Conservation (phyloP, 2,888 invertebrate species). For the Chalcosyrphus nemorum region DNA sequence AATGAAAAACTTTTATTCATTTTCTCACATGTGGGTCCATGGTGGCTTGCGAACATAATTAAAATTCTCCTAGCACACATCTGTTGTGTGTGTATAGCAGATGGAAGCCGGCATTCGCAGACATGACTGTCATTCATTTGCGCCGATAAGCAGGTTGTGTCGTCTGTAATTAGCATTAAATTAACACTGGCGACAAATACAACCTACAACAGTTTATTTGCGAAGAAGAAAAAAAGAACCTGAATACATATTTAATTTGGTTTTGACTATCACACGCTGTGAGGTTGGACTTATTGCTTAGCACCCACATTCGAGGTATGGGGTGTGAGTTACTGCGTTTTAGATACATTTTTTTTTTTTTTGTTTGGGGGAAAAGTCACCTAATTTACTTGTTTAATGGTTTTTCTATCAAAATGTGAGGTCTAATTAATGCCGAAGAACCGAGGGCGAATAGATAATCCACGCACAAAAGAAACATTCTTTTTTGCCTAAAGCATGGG, state of each 20-base stretch:
- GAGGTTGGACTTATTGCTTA: conserved; percentile 12
- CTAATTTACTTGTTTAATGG: conserved; percentile 38
- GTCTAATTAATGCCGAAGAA: conserved; percentile 13
- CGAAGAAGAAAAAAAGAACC: conserved; percentile 22
- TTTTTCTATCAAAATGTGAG: conserved; percentile 47
- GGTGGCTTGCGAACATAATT: conserved; percentile 28
- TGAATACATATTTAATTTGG: conserved; percentile 62
- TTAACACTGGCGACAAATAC: conserved; percentile 36
- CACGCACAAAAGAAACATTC: not conserved
- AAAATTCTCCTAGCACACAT: not conserved
- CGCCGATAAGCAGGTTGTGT: conserved; percentile 49
- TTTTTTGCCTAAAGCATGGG: not conserved
- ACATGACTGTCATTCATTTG: conserved; percentile 38
- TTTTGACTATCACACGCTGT: conserved; percentile 43
- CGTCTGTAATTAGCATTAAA: conserved; percentile 48
- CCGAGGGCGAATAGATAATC: not conserved
- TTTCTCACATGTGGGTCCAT: conserved; percentile 17
- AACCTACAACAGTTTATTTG: not conserved
- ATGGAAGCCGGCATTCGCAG: conserved; percentile 5
- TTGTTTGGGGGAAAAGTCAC: not conserved
- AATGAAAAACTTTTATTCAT: too few species aligned
- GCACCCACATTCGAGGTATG: conserved; percentile 21
- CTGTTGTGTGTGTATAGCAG: not conserved
- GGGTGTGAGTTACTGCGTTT: not conserved
- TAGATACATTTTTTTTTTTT: too few species aligned